Base-by-base conservation (phyloP, 1,140 invertebrate species). In the Drosophila chauvacae region DNA sequence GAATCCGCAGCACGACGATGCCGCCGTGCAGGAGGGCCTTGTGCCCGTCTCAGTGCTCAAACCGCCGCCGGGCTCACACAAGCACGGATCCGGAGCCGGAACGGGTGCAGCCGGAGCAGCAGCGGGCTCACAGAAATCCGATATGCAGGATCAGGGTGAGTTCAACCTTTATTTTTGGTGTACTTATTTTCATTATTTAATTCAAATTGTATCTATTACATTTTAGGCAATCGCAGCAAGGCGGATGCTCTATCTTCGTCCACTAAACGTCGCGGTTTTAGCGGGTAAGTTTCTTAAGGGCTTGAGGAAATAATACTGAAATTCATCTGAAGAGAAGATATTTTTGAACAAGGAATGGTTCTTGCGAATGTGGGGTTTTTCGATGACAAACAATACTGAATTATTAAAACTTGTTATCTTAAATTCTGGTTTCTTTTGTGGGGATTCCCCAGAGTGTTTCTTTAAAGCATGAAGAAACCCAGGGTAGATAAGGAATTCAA, bases 11-110 rank as follows among this genome's bases (percentile, higher is more conserved):
- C 93, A 93, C n/a, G 94, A 94, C 71, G 94, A 94, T 64, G 91
- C 93, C 5, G 94, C 94, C 28, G 95, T 96, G 13, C 94, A 94
- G 23, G 96, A 97, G 87, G 97, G 97, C 18, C 94, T 97, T 16
- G 97, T 98, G 28, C 97, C 97, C 4, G 94, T 96, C 2, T 94
- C 95, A 63, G 95, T 96, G 59, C 95, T 98, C 41, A 97, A 98
- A 93, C 94, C 93, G 56, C 96, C 97, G 80, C 96, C 96, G 26
- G 82, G 90, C 68, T 95, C 95, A 4, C 85, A 91, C 77, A 93
- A 91, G 61, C 78, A 75, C 58, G 81, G 73, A 65, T 79, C 84
- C 41, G 65, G 73, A 66, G 18, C 61, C 51, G 62, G 66, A 61
- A 41, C 61, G 33, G 50, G 35, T 37, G 44, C 56, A 45, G 60